A percentile compares a stretch with the other conserved stretches of the same genome.
phyloP scores from a whole-genome alignment of 2,797 vertebrate genomes.

The Sebastolobus alascanus region DNA sequence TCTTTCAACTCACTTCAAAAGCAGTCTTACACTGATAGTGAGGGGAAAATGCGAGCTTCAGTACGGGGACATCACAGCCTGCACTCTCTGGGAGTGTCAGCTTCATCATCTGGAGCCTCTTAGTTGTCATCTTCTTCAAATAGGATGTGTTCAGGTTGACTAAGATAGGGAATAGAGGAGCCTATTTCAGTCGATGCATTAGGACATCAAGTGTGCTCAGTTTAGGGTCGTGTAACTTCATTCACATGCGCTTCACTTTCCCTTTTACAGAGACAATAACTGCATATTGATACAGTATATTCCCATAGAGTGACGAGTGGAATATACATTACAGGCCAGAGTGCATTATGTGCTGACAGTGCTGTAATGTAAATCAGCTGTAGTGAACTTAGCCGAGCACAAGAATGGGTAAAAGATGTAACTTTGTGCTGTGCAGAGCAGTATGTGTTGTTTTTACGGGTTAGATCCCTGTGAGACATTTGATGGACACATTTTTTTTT shows the following conservation, averaged over 20 bases:
- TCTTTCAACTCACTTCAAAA: constrained; percentile 75
- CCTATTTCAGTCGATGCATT: constrained; percentile 38
- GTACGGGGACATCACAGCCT: constrained; percentile 59
- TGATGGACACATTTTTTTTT: constrained; percentile 4
- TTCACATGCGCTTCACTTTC: constrained; percentile 25
- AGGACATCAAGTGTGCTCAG: constrained; percentile 41
- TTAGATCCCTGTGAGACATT: neutral
- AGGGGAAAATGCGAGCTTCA: constrained; percentile 56
- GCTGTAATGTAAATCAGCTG: neutral
- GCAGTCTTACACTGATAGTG: constrained; percentile 54
- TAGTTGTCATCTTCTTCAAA: constrained; percentile 71
- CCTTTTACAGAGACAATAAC: neutral
- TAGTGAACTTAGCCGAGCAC: neutral
- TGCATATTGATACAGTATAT: neutral
- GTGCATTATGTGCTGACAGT: neutral
- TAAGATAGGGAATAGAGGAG: constrained; percentile 46
- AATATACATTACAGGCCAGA: neutral
- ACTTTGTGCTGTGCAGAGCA: neutral
- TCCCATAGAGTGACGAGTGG: neutral
- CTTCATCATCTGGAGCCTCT: constrained; percentile 68
- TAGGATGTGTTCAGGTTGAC: constrained; percentile 57
- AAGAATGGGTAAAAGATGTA: neutral
- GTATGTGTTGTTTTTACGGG: neutral
- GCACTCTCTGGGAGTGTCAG: constrained; percentile 60
- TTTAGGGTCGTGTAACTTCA: constrained; percentile 24